phyloP scores from a whole-genome alignment of 2,888 invertebrate genomes.

The Conus canariensis region DNA sequence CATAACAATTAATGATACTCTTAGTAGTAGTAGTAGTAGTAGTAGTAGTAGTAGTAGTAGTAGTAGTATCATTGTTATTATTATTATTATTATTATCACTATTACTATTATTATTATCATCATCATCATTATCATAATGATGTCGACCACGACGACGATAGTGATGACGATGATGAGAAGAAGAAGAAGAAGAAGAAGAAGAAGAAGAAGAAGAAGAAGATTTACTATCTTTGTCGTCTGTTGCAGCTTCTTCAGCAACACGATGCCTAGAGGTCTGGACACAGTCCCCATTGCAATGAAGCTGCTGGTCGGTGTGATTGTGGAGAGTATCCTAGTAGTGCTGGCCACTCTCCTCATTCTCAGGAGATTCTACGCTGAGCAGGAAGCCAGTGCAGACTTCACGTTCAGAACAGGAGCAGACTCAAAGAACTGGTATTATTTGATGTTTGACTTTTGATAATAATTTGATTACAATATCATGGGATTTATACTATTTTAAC shows the following conservation, averaged over 20 bases:
- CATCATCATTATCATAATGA: background rate
- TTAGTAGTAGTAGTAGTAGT: background rate
- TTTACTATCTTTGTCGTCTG: no score
- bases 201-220: background rate
- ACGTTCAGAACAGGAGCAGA: background rate
- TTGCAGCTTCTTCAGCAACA: conserved; percentile 17
- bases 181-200: background rate
- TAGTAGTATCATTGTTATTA: background rate
- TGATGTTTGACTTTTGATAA: background rate
- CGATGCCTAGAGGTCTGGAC: conserved; percentile 24
- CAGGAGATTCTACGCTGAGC: conserved; percentile 12
- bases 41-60: background rate
- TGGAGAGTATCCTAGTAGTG: conserved; percentile 20
- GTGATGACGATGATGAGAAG: background rate
- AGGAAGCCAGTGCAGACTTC: background rate
- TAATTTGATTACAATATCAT: background rate
- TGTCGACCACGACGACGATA: background rate
- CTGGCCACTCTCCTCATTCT: conserved; percentile 10
- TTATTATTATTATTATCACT: no score
- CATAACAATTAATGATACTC: no score
- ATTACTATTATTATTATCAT: background rate
- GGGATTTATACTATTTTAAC: background rate
- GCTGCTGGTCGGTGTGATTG: conserved; percentile 15
- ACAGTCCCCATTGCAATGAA: background rate
- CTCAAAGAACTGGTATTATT: background rate